These are phyloP conservation scores for Graphium colonna DNA, from an alignment of 2,888 invertebrate genomes.

Conservation along the genomic window DNA sequence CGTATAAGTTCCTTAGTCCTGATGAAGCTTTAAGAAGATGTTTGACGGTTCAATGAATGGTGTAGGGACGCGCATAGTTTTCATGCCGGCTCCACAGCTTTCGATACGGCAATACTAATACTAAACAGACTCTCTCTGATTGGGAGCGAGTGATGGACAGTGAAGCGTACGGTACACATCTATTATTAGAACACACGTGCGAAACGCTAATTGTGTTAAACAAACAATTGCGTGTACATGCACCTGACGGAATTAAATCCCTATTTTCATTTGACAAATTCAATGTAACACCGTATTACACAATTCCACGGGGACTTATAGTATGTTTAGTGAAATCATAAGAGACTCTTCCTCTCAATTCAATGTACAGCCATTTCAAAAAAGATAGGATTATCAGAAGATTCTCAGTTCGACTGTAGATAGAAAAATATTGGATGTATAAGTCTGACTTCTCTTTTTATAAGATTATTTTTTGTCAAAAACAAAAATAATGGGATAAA, in stretches of 20 bases:
- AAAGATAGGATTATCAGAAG: no score
- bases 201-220: constrained; percentile 73
- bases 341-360: no score
- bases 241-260: constrained; percentile 47
- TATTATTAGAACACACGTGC: constrained; percentile 70
- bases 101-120: constrained; percentile 47
- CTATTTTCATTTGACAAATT: constrained; percentile 39
- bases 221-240: constrained; percentile 59
- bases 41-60: constrained; percentile 14
- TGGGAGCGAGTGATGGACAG: constrained; percentile 66
- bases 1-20: constrained; percentile 4
- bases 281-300: no score
- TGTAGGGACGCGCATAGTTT: constrained; percentile 24
- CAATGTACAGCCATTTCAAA: no score
- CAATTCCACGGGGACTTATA: no score
- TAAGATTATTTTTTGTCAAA: no score
- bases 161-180: constrained; percentile 51
- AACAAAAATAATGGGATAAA: no score
- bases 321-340: no score
- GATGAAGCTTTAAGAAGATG: not conserved
- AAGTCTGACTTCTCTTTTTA: no score
- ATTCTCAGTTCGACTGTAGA: no score
- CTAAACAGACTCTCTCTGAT: constrained; percentile 60
- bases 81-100: constrained; percentile 42
- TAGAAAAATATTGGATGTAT: no score